Percentiles rank a stretch among this genome's conserved stretches.
These are phyloP conservation scores for Marcusenius ussheri DNA, from an alignment of 2,113 vertebrate genomes.

Conservation along the genomic window DNA sequence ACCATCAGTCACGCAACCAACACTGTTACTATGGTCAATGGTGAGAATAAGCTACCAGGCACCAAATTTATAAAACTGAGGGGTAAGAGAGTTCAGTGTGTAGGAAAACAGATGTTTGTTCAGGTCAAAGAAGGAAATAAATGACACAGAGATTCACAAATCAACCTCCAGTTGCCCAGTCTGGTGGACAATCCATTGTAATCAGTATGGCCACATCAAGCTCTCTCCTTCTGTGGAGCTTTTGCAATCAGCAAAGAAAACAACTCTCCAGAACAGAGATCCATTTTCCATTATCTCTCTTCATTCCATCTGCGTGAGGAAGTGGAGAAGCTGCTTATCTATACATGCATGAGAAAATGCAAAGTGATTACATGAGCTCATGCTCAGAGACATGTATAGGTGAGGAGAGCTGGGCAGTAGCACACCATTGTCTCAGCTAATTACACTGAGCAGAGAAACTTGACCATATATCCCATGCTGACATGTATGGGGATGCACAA, in stretches of 20 bases:
- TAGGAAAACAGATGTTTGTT: conserved; percentile 29
- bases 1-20: neutral
- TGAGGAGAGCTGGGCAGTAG: neutral
- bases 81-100: conserved; percentile 14
- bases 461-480: neutral
- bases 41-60: neutral
- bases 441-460: neutral
- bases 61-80: conserved; percentile 23
- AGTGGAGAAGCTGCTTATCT: conserved; percentile 33
- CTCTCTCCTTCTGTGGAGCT: conserved; percentile 50
- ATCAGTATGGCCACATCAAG: conserved; percentile 59
- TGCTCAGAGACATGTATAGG: neutral
- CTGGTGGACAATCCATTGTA: conserved; percentile 56
- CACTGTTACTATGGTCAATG: neutral
- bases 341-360: neutral
- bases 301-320: conserved; percentile 40
- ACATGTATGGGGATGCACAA: neutral
- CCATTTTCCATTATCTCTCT: conserved; percentile 39
- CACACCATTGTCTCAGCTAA: neutral
- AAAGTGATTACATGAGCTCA: neutral
- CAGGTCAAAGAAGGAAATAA: conserved; percentile 48
- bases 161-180: conserved; percentile 52
- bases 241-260: conserved; percentile 57
- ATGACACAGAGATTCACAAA: conserved; percentile 61
- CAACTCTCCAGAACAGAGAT: conserved; percentile 23